Base-by-base conservation (phyloP, 1,140 invertebrate genomes). In the Caenorhabditis brenneri region DNA sequence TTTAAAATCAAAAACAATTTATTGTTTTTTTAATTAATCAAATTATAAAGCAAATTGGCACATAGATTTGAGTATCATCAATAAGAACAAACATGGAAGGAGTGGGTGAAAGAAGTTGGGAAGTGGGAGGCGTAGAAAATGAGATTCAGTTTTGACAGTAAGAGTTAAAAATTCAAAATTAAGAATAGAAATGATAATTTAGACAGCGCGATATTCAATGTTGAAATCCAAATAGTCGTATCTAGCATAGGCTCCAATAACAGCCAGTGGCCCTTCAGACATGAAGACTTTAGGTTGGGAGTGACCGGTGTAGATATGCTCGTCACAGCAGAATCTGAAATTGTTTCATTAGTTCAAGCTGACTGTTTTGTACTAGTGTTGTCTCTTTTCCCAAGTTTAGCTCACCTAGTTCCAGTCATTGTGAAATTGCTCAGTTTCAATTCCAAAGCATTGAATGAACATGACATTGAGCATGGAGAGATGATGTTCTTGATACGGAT, bases 321-420 rank as follows among this genome's bases (percentile, higher is more conserved):
- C 65, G 22, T 74, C 65, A 19, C 65, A 74, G 22, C 65, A 74
- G 65, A 74, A 42, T 74, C 65, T 74, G n/a, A 10, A 74, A 74
- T 4, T 51, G 10, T 46, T 46, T 1, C 1, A 46, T 46, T 46
- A 0, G 1, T 46, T 46, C 1, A 46, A 46, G 16, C 1, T 16
- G 10, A 12, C 16, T 46, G 10, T 46, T 46, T 0, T 1, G 42
- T 46, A 51, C 4, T 51, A 51, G 15, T 6, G 49, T 6, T 55
- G 1, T 10, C 22, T 10, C 22, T 3, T 27, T 6, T 27, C 9
- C 6, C 19, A 2, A 16, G 0, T 24, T 19, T 36, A 15, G 12
- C 65, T 22, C 7, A 74, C 65, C 65, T 74, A 3, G 65, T 24
- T 15, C 65, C 65, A n/a, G 65, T 74, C 65, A 74, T 74, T 27